These are phyloP conservation scores for Drosophila bunnanda DNA, from an alignment of 2,888 invertebrate species.

Conservation along the genomic window DNA sequence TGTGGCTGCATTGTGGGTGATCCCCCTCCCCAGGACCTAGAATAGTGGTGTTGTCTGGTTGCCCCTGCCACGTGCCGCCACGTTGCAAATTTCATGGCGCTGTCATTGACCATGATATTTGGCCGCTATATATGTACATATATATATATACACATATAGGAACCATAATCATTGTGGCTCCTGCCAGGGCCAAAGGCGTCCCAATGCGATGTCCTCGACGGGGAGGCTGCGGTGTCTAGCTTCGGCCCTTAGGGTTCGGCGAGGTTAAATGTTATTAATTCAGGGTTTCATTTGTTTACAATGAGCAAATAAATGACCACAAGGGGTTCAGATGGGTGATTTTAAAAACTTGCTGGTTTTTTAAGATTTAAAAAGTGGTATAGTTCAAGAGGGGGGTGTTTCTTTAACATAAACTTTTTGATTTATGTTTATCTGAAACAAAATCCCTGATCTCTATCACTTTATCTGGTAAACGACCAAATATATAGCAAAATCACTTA, in stretches of 20 bases:
- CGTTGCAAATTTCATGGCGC: constrained; percentile 44
- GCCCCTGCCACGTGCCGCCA: constrained; percentile 55
- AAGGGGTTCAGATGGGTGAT: background rate
- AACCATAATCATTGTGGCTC: constrained; percentile 15
- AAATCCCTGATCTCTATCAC: too few species aligned
- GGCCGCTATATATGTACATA: constrained; percentile 29
- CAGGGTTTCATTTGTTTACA: background rate
- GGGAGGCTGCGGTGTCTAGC: background rate
- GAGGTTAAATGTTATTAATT: constrained; percentile 7
- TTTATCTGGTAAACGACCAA: background rate
- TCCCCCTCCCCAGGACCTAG: constrained; percentile 12
- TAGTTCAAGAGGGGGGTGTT: too few species aligned
- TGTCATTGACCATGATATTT: constrained; percentile 76
- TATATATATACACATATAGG: background rate
- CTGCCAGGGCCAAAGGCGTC: constrained; percentile 19
- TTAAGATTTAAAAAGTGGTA: background rate
- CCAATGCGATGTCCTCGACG: constrained; percentile 43
- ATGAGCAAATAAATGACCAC: background rate
- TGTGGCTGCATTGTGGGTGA: background rate
- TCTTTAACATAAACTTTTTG: too few species aligned
- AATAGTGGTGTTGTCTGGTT: constrained; percentile 68
- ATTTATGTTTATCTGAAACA: background rate
- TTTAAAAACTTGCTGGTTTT: too few species aligned
- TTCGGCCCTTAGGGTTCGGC: background rate
- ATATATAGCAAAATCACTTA: background rate